A percentile compares a stretch with the other conserved stretches of the same genome.
phyloP scores from a whole-genome alignment of 2,113 vertebrate species.

The Symphodus melops region DNA sequence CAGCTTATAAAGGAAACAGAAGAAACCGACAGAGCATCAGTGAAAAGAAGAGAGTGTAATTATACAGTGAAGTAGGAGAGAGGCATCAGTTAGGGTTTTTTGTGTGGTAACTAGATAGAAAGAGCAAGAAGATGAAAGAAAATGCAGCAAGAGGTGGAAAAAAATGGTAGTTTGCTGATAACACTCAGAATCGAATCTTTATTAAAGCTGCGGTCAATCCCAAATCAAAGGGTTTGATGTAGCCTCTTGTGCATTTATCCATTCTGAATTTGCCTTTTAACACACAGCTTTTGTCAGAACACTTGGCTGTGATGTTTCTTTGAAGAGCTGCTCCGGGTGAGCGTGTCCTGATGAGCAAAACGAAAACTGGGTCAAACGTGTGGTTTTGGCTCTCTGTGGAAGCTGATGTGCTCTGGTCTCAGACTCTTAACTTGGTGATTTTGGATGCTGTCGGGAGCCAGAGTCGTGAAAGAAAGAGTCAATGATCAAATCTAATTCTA shows the following conservation, averaged over 20 bases:
- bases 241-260: constrained; percentile 18
- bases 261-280: constrained; percentile 31
- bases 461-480: constrained; percentile 27
- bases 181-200: constrained; percentile 36
- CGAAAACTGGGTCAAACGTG: constrained; percentile 67
- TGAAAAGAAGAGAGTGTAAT: constrained; percentile 49
- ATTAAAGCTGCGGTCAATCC: constrained; percentile 35
- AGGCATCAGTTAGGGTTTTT: constrained; percentile 15
- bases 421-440: constrained; percentile 44
- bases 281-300: constrained; percentile 1
- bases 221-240: constrained; percentile 23
- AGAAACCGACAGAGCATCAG: constrained; percentile 32
- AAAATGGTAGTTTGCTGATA: constrained; percentile 33
- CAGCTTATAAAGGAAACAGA: constrained; percentile 20
- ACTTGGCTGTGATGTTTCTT: constrained; percentile 33
- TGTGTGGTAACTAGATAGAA: neutral
- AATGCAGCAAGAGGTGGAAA: constrained; percentile 35
- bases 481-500: constrained; percentile 45
- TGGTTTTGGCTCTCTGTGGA: constrained; percentile 42
- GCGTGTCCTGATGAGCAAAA: constrained; percentile 2
- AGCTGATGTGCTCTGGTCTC: constrained; percentile 26
- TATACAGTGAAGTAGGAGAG: constrained; percentile 36
- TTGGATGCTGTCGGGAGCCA: constrained; percentile 36
- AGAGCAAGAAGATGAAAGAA: constrained; percentile 51
- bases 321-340: constrained; percentile 28